Percentiles rank a stretch among this genome's conserved stretches.
phyloP scores from a whole-genome alignment of 2,888 invertebrate species.

The Podotricha telesiphe region DNA sequence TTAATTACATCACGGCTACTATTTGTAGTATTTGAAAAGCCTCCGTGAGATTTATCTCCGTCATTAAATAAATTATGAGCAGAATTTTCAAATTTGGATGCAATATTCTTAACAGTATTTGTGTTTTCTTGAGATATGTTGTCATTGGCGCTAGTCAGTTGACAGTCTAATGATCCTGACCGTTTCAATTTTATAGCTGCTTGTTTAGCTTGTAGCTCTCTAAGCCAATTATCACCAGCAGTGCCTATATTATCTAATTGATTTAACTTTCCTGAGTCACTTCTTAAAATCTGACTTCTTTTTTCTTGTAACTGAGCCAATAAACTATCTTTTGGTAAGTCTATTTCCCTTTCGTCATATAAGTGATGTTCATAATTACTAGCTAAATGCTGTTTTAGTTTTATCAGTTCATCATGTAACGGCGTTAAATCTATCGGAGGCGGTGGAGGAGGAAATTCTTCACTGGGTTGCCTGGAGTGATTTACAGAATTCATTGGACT shows the following conservation, averaged over 20 bases:
- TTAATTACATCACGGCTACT: constrained; percentile 77
- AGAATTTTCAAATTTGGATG: constrained; percentile 89
- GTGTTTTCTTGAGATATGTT: constrained; percentile 49
- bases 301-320: constrained; percentile 86
- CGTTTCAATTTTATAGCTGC: constrained; percentile 78
- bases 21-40: constrained; percentile 67
- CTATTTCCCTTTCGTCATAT: constrained; percentile 58
- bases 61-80: constrained; percentile 60
- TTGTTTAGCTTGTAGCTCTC: constrained; percentile 92
- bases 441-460: constrained; percentile 95
- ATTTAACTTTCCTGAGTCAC: constrained; percentile 61
- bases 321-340: constrained; percentile 73
- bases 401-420: constrained; percentile 84
- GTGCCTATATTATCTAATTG: constrained; percentile 61
- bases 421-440: constrained; percentile 88
- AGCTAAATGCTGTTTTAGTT: constrained; percentile 62
- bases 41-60: constrained; percentile 69
- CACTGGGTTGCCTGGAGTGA: constrained; percentile 93
- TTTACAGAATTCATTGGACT: constrained; percentile 89
- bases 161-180: constrained; percentile 68
- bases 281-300: constrained; percentile 84
- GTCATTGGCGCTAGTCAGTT: constrained; percentile 63
- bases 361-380: constrained; percentile 46
- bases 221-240: constrained; percentile 86
- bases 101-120: constrained; percentile 89